A percentile compares a stretch with the other conserved stretches of the same genome.
Conservation (phyloP, 2,113 vertebrate species). For the Notarius quadriscutis region DNA sequence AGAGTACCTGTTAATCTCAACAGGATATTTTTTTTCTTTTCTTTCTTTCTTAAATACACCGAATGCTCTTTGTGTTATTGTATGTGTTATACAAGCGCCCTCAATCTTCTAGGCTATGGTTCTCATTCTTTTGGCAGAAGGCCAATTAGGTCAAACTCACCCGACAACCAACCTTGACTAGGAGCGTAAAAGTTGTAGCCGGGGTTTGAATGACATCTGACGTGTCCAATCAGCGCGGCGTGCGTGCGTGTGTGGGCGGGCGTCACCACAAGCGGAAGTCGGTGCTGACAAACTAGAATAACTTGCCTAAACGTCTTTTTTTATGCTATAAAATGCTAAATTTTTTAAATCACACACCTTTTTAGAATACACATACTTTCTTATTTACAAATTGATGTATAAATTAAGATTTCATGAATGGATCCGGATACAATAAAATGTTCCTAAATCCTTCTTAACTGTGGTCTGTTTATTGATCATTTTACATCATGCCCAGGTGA, state of each 20-base stretch:
- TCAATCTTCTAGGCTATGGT: constrained; percentile 37
- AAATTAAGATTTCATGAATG: background rate
- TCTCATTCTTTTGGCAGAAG: constrained; percentile 48
- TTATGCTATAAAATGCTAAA: too few species aligned
- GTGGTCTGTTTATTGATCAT: background rate
- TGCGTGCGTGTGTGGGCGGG: constrained; percentile 30
- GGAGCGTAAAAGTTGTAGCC: background rate
- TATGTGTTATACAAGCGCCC: constrained; percentile 57
- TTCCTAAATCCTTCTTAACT: background rate
- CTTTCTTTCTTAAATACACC: background rate
- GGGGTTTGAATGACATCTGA: background rate
- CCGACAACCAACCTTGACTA: constrained; percentile 50
- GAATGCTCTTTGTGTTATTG: background rate
- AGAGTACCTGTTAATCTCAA: too few species aligned
- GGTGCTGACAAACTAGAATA: too few species aligned
- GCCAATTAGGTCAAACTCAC: constrained; percentile 62
- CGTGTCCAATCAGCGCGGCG: constrained; percentile 41
- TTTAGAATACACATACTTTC: too few species aligned
- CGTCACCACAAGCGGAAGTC: background rate
- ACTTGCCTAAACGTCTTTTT: background rate
- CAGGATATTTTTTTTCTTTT: background rate
- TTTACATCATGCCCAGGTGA: background rate
- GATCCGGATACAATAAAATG: background rate
- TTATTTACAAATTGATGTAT: too few species aligned
- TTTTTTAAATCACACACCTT: too few species aligned